Conservation (phyloP, 2,797 vertebrate species). For the Myioborus miniatus region DNA sequence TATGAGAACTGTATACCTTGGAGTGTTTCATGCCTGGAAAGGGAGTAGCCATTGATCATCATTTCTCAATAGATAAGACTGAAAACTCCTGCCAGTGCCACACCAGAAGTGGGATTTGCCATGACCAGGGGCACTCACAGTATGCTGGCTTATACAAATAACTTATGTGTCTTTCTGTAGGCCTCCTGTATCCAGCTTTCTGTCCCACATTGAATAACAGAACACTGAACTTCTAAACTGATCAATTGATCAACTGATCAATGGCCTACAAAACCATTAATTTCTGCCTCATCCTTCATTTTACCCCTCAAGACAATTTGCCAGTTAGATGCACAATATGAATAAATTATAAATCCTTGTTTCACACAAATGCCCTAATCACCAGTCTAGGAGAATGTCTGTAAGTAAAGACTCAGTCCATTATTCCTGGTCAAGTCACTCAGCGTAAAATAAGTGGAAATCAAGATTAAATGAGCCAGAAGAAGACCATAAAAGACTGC, state of each 20-base stretch:
- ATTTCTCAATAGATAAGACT: background rate
- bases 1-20: background rate
- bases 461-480: background rate
- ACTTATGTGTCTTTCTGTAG: background rate
- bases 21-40: background rate
- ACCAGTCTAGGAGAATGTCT: background rate
- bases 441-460: background rate
- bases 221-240: background rate
- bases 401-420: background rate
- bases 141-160: background rate
- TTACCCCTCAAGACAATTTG: background rate
- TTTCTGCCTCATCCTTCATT: background rate
- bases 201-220: background rate
- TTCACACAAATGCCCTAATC: background rate
- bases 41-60: background rate
- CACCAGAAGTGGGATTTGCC: background rate
- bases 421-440: background rate
- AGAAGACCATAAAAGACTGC: background rate
- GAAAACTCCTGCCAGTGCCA: background rate
- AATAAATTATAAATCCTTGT: background rate
- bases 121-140: background rate
- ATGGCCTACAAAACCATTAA: background rate
- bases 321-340: background rate
- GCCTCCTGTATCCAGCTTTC: background rate
- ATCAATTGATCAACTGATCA: no score